A percentile compares a stretch with the other conserved stretches of the same genome.
Conservation (phyloP, 2,888 invertebrate species). For the Noctua janthe region DNA sequence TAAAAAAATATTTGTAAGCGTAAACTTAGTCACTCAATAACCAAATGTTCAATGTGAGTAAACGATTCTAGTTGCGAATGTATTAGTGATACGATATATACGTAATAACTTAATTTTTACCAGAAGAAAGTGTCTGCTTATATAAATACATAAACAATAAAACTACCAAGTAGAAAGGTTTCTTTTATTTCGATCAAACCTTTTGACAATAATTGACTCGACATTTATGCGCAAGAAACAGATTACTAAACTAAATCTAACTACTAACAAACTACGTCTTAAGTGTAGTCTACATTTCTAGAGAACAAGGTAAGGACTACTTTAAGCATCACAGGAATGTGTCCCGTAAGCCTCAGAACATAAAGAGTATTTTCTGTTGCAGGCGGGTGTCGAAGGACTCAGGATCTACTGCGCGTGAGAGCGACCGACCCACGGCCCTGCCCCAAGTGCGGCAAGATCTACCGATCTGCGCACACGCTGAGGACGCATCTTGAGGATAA, state of each 20-base stretch:
- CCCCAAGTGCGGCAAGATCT: conserved; percentile 98
- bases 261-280: conserved; percentile 59
- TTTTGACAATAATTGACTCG: conserved; percentile 11
- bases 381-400: conserved; percentile 93
- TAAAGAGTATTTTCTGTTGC: conserved; percentile 57
- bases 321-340: conserved; percentile 28
- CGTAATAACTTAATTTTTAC: conserved; percentile 90
- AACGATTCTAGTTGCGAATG: conserved; percentile 90
- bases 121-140: conserved; percentile 89
- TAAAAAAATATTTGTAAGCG: conserved; percentile 79
- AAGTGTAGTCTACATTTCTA: conserved; percentile 39
- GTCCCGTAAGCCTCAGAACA: not conserved
- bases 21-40: conserved; percentile 88
- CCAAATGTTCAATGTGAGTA: conserved; percentile 90
- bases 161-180: conserved; percentile 88
- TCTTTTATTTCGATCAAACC: conserved; percentile 60
- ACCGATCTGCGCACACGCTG: conserved; percentile 97
- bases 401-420: conserved; percentile 96
- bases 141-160: conserved; percentile 88
- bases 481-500: conserved; percentile 98
- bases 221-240: conserved; percentile 5
- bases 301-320: conserved; percentile 66
- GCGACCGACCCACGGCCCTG: conserved; percentile 98
- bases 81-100: conserved; percentile 90
- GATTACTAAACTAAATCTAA: conserved; percentile 8